Evolutionary conservation across 2,888 invertebrate genomes (phyloP).

Genomic region (Orgyia antiqua): DNA sequence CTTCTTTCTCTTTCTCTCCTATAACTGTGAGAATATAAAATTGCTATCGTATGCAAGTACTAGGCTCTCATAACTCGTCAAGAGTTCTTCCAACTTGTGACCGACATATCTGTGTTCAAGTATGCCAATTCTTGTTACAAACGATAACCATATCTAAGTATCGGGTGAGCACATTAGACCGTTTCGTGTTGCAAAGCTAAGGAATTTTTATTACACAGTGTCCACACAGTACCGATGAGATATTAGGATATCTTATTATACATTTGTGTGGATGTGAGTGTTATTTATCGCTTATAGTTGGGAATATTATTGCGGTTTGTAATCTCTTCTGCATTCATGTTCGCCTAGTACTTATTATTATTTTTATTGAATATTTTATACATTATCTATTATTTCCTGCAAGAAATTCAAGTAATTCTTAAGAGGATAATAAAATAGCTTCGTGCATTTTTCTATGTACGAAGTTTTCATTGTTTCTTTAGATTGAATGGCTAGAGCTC

Average conservation of each 20-base stretch:
- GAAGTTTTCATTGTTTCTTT: too few species aligned
- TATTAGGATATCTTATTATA: constrained; percentile 21
- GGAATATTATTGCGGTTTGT: constrained; percentile 8
- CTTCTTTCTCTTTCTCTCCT: too few species aligned
- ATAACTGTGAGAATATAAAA: too few species aligned
- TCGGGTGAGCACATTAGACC: constrained; percentile 30
- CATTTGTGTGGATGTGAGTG: constrained; percentile 14
- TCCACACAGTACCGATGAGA: constrained; percentile 24
- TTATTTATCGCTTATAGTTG: constrained; percentile 2
- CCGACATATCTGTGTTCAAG: constrained; percentile 28
- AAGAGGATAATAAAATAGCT: too few species aligned
- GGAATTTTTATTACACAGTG: constrained; percentile 43
- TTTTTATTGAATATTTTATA: background rate
- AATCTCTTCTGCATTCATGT: constrained; percentile 10
- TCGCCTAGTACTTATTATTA: constrained; percentile 11
- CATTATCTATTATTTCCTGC: too few species aligned
- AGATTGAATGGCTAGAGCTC: too few species aligned
- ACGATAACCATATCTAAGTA: constrained; percentile 31
- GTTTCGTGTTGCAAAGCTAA: constrained; percentile 33
- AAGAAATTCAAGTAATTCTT: too few species aligned
- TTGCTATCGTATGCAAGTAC: constrained; percentile 11
- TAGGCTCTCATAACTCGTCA: constrained; percentile 14
- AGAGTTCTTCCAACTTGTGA: constrained; percentile 28
- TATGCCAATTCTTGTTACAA: constrained; percentile 33
- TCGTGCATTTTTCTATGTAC: too few species aligned